Evolutionary conservation across 2,888 invertebrate species (phyloP), one percentile per base, ranked within the genome.

Genomic region (Tipula helvola): DNA sequence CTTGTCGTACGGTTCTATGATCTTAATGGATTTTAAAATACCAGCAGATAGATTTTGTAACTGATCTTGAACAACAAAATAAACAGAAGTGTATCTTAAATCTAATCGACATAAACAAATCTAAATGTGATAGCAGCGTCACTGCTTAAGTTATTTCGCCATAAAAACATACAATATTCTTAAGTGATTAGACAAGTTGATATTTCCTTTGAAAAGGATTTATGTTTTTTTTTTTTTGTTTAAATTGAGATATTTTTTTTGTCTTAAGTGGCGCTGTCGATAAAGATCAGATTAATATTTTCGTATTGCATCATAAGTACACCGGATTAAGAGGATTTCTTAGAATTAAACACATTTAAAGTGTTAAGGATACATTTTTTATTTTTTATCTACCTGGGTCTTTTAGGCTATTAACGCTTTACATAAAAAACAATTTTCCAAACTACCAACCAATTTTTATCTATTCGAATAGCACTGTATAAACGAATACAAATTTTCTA

Each of bases 401-500:
- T 71, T 8, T 18, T 71, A 3, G 28, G 4, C 18, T 71, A 71
- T 10, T 8, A 71, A 18, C 0, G 28, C 28, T 28, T 4, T 71
- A 52, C n/a, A 52, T 28, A 28, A 2, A 71, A 71, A 28, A 3
- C 28, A 28, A 28, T 71, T 71, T 28, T 71, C 28, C 71, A 71
- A 71, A 71, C 18, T 71, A 71, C 10, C 71, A 28, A 28, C 28
- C 28, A 71, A 71, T 28, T 28, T 71, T 71, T 71, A 71, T 71
- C 71, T 71, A 0, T 71, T 71, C 28, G 28, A 10, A 71, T 28
- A 71, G 71, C 28, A 71, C 28, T n/a, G 28, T 71, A 71, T 7
- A 71, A 39, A 84, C 41, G 84, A 84, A 85, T 28, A 85, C 18
- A 85, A 86, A 86, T 52, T 57, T 57, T 86, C 52, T 39, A 57